A percentile compares a stretch with the other conserved stretches of the same genome.
phyloP scores from a whole-genome alignment of 1,140 invertebrate species.

The Hylyphantes graminicola region DNA sequence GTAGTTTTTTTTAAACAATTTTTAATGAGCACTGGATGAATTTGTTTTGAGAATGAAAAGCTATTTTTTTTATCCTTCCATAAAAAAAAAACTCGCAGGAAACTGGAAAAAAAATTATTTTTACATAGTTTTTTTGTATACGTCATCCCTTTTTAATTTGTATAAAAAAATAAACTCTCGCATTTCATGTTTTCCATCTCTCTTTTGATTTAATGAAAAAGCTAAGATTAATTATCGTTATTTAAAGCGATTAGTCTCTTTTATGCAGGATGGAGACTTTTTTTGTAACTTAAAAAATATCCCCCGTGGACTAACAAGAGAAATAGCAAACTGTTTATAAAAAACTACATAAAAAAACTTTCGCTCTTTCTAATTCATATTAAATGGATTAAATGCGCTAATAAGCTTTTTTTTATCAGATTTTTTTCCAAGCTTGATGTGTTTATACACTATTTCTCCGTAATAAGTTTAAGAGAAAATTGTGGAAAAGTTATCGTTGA shows the following conservation, averaged over 20 bases:
- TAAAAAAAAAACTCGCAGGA: slow-evolving; percentile 35
- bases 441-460: slow-evolving; percentile 22
- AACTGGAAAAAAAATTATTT: slow-evolving; percentile 13
- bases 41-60: slow-evolving; percentile 31
- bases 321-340: too few species aligned
- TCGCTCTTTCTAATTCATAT: slow-evolving; percentile 46
- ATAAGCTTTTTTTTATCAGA: slow-evolving; percentile 29
- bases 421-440: slow-evolving; percentile 3
- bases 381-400: slow-evolving; percentile 51
- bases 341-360: neutral
- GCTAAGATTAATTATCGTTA: slow-evolving; percentile 56
- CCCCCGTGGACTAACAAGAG: slow-evolving; percentile 1
- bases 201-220: slow-evolving; percentile 60
- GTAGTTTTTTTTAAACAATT: slow-evolving; percentile 30
- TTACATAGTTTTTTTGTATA: neutral
- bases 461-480: slow-evolving; percentile 38
- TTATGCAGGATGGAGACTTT: slow-evolving; percentile 21
- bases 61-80: neutral
- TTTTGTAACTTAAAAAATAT: slow-evolving; percentile 31
- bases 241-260: slow-evolving; percentile 49
- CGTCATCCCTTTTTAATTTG: slow-evolving; percentile 11
- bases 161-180: slow-evolving; percentile 11
- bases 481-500: slow-evolving; percentile 41
- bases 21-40: slow-evolving; percentile 51
- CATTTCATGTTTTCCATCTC: slow-evolving; percentile 18